phyloP scores from a whole-genome alignment of 2,797 vertebrate species.

The Petrocephalus sullivani region DNA sequence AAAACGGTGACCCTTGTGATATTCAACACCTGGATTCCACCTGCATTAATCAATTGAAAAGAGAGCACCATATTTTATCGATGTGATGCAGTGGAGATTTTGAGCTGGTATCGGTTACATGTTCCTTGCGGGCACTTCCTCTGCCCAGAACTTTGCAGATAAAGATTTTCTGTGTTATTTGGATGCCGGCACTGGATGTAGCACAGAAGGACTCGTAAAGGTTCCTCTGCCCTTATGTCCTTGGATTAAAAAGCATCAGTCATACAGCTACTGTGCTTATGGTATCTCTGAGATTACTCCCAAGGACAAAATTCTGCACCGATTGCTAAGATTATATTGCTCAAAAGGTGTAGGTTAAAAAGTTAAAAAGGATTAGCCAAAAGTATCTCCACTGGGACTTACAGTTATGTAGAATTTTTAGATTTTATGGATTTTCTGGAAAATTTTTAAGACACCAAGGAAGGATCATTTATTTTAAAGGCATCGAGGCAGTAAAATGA shows the following conservation, averaged over 20 bases:
- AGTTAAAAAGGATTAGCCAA: not conserved
- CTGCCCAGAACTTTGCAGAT: not conserved
- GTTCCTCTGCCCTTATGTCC: not conserved
- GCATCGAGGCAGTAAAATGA: not conserved
- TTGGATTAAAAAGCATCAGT: slow-evolving; percentile 8
- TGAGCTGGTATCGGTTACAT: not conserved
- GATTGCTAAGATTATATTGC: not conserved
- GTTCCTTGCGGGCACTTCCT: slow-evolving; percentile 20
- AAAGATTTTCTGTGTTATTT: slow-evolving; percentile 9
- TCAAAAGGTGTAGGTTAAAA: not conserved
- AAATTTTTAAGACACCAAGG: not conserved
- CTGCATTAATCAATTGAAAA: not conserved
- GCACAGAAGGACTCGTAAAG: not conserved
- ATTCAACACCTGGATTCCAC: not conserved
- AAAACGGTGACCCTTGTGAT: not conserved
- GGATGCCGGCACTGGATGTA: not conserved
- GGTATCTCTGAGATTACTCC: slow-evolving; percentile 20
- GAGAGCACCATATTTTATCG: not conserved
- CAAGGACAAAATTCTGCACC: slow-evolving; percentile 17
- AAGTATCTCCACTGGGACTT: not conserved
- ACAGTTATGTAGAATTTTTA: not conserved
- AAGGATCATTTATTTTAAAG: not conserved
- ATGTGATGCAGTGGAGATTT: slow-evolving; percentile 7
- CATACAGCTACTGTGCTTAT: slow-evolving; percentile 10
- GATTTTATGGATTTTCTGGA: not conserved